These are phyloP conservation scores for Drosophila pseudotakahashii DNA, from an alignment of 2,888 invertebrate genomes.

Conservation along the genomic window DNA sequence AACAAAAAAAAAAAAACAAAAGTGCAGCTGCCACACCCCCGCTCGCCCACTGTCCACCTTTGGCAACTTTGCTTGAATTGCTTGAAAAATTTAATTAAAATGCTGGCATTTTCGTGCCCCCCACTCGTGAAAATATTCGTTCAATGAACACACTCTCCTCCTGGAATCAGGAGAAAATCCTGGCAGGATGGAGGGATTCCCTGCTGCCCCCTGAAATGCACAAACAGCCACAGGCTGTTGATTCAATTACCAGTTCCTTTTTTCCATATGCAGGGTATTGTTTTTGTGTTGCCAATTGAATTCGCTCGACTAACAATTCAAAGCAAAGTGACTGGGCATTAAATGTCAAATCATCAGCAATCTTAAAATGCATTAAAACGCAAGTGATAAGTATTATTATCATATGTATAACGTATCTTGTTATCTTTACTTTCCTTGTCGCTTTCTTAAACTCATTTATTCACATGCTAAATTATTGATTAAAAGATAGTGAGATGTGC, in stretches of 20 bases:
- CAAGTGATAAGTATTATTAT: too few relatives aligned
- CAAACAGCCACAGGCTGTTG: conserved; percentile 36
- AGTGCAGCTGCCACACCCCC: conserved; percentile 2
- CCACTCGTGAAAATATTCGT: conserved; percentile 13
- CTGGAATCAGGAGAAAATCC: background rate
- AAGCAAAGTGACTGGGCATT: background rate
- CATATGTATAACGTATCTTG: too few relatives aligned
- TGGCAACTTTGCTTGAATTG: conserved; percentile 64
- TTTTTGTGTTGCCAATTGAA: background rate
- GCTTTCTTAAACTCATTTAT: too few relatives aligned
- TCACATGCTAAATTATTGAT: too few relatives aligned
- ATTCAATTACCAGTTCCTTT: conserved; percentile 47
- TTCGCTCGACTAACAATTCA: background rate
- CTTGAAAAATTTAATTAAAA: conserved; percentile 74
- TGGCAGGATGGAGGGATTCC: conserved; percentile 1
- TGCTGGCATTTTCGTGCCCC: conserved; percentile 45
- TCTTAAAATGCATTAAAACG: too few relatives aligned
- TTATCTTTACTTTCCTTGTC: too few relatives aligned
- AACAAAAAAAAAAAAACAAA: conserved; percentile 36
- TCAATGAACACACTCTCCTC: conserved; percentile 10
- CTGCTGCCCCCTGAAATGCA: conserved; percentile 17
- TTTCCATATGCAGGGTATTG: background rate
- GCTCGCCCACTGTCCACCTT: conserved; percentile 50
- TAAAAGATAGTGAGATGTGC: background rate
- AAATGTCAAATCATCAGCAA: background rate